Evolutionary conservation across 2,888 invertebrate species (phyloP).

Genomic region (Strigamia maritima): DNA sequence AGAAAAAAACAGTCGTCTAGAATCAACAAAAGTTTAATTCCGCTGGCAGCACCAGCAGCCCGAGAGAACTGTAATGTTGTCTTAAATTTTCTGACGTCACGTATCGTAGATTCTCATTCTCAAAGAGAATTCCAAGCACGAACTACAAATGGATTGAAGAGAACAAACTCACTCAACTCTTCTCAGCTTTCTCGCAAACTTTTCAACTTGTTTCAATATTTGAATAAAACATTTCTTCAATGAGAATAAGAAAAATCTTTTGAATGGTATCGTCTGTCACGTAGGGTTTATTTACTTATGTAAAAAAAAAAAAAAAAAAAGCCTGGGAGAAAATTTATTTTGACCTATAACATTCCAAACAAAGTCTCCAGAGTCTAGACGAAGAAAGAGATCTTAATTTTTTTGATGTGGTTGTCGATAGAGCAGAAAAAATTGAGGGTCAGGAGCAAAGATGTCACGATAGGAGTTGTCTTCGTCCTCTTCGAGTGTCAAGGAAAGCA

Average conservation of each 20-base stretch:
- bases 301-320: not conserved
- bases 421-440: conserved; percentile 15
- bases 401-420: conserved; percentile 2
- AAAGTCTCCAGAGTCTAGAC: not conserved
- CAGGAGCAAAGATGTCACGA: not conserved
- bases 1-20: not conserved
- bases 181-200: not conserved
- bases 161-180: not conserved
- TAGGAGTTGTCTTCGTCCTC: not conserved
- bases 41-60: not conserved
- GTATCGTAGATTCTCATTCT: not conserved
- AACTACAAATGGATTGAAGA: conserved; percentile 5
- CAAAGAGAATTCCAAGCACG: not conserved
- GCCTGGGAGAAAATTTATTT: not conserved
- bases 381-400: not conserved
- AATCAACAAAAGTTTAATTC: not conserved
- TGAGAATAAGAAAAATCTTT: not conserved
- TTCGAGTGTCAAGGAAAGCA: not conserved
- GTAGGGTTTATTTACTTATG: not conserved
- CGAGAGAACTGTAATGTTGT: not conserved
- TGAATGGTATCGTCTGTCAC: not conserved
- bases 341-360: not conserved
- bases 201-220: conserved; percentile 18
- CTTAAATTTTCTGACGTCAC: conserved; percentile 2
- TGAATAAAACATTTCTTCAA: not conserved